Evolutionary conservation across 2,113 vertebrate genomes (phyloP), one percentile per base, ranked within the genome.

Genomic region (Lontra canadensis): DNA sequence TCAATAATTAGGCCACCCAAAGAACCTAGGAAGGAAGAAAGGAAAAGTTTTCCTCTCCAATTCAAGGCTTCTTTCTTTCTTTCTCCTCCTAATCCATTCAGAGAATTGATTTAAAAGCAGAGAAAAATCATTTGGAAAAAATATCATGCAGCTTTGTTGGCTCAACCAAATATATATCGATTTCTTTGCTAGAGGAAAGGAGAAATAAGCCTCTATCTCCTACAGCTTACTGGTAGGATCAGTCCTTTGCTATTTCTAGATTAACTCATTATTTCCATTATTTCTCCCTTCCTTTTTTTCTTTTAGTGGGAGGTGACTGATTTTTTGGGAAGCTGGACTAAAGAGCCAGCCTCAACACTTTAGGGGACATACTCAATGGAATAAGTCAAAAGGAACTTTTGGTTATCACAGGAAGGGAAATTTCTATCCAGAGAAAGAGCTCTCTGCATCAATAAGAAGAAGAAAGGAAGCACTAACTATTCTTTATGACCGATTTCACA

Each of bases 101-200:
- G 78, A 90, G 10, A 93, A 93, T 85, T 96, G 95, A 97, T 78
- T 93, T 92, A 67, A 95, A 42, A 47, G 17, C 47, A 65, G 23
- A 95, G 44, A 73, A 36, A 80, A 69, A 52, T 34, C 39, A 34
- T 73, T 26, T 61, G 18, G 67, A 93, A 93, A 98, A 91, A 97
- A 23, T 1, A 96, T 81, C 34, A 69, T 8, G 1, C 63, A 95
- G 73, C 92, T 98, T 94, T 89, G 71, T 71, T 91, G 84, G 26
- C 42, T 42, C 73, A 97, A 81, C 95, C 47, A 96, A 97, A 90
- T 65, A 10, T 93, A 73, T 90, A 76, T 82, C 42, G 65, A 61
- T 47, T 94, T 69, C 8, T 36, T 69, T 84, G 23, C 91, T 95
- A 86, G 49, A 96, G 57, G 59, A 71, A 96, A 93, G 3, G 84